Percentiles rank a stretch among this genome's conserved stretches.
phyloP scores from a whole-genome alignment of 2,888 invertebrate genomes.

The Ectobius pallidus region DNA sequence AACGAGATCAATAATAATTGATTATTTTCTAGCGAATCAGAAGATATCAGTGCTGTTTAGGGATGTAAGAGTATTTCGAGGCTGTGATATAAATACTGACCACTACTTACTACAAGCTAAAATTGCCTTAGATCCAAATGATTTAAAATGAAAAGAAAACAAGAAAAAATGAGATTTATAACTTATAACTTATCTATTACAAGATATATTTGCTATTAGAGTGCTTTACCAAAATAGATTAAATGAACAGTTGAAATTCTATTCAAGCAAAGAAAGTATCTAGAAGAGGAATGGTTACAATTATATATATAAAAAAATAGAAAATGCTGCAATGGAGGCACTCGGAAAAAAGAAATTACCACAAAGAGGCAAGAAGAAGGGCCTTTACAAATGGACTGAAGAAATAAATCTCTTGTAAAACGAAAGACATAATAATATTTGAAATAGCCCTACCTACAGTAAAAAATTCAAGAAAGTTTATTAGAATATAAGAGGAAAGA shows the following conservation, averaged over 20 bases:
- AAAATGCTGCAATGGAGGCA: constrained; percentile 2
- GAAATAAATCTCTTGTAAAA: constrained; percentile 8
- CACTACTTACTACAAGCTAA: constrained; percentile 1
- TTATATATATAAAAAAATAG: not conserved
- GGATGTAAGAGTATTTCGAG: too few relatives aligned
- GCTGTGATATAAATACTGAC: constrained; percentile 7
- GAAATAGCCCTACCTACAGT: not conserved
- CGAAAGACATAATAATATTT: not conserved
- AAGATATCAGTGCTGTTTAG: too few relatives aligned
- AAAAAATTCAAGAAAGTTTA: not conserved
- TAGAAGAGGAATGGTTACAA: constrained; percentile 2
- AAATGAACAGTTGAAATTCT: not conserved
- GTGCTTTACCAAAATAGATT: constrained; percentile 11
- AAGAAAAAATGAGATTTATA: not conserved
- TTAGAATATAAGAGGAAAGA: constrained; percentile 8
- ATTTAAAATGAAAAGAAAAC: constrained; percentile 6
- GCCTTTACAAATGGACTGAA: not conserved
- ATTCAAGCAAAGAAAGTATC: constrained; percentile 2
- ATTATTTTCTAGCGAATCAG: too few relatives aligned
- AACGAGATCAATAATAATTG: too few relatives aligned
- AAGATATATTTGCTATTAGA: not conserved
- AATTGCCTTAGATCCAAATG: not conserved
- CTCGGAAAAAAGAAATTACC: constrained; percentile 4
- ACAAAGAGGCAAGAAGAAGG: not conserved
- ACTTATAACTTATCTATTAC: not conserved